phyloP scores from a whole-genome alignment of 2,797 vertebrate genomes.

The Phalloptychus januarius region DNA sequence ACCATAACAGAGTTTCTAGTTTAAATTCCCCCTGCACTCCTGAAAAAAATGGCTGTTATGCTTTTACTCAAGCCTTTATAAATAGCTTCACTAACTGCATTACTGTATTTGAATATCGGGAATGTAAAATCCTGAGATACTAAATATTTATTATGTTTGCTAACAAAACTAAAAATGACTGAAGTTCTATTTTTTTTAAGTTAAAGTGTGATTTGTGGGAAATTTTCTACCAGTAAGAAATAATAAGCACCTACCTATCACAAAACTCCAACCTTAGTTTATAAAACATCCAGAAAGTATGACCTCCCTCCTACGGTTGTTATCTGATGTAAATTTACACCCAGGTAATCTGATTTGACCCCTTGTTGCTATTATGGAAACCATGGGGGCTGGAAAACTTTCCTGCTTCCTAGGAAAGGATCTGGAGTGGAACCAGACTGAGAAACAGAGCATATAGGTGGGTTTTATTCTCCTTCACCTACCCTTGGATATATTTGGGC shows the following conservation, averaged over 20 bases:
- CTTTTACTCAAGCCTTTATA: not conserved
- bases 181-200: too few relatives aligned
- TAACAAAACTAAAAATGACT: not conserved
- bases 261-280: not conserved
- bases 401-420: not conserved
- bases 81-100: not conserved
- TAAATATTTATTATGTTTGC: not conserved
- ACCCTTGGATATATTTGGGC: conserved; percentile 7
- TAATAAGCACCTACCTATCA: not conserved
- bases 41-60: not conserved
- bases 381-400: not conserved
- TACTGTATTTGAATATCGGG: not conserved
- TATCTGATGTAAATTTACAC: not conserved
- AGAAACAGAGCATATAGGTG: conserved; percentile 9
- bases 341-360: not conserved
- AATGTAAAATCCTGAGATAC: not conserved
- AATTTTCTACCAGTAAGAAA: not conserved
- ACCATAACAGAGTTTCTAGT: not conserved
- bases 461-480: conserved; percentile 17
- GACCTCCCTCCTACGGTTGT: not conserved
- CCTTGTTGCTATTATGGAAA: not conserved
- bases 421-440: not conserved
- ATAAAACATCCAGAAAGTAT: not conserved
- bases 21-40: not conserved
- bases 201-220: not conserved